Percentiles rank a stretch among this genome's conserved stretches.
Conservation (phyloP, 1,140 invertebrate genomes). For the Scaptomyza hsui region DNA sequence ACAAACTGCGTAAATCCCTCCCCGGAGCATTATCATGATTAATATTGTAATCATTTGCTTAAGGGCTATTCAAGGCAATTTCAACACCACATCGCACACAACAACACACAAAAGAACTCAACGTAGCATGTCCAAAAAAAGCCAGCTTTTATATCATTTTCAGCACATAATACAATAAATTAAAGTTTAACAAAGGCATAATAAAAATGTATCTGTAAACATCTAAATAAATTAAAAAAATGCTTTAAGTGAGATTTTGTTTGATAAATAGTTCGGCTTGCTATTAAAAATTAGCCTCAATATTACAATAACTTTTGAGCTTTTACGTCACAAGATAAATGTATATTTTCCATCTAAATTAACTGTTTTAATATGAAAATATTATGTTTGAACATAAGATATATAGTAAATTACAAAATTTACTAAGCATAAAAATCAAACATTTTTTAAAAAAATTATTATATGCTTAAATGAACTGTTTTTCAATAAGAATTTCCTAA, state of each 20-base stretch:
- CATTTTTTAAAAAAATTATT: no score
- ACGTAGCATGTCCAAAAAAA: conserved; percentile 16
- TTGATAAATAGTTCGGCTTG: not conserved
- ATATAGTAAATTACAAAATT: not conserved
- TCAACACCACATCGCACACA: conserved; percentile 43
- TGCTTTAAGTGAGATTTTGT: not conserved
- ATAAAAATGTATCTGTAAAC: conserved; percentile 33
- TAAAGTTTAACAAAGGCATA: conserved; percentile 52
- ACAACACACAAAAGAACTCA: not conserved
- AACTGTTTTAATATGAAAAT: no score
- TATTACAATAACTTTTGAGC: not conserved
- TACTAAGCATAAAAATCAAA: no score
- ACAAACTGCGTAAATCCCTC: conserved; percentile 41
- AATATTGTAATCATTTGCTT: conserved; percentile 35
- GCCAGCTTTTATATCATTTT: conserved; percentile 68
- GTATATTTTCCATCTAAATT: not conserved
- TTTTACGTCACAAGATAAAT: not conserved
- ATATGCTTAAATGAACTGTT: no score
- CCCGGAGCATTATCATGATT: conserved; percentile 47
- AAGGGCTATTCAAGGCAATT: conserved; percentile 43
- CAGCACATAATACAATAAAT: conserved; percentile 76
- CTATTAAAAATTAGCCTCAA: not conserved
- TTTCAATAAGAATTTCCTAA: no score
- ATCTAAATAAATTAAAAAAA: not conserved
- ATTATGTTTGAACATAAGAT: no score